Percentiles rank a stretch among this genome's conserved stretches.
These are phyloP conservation scores for Bombus pascuorum DNA, from an alignment of 1,140 invertebrate species.

Conservation along the genomic window DNA sequence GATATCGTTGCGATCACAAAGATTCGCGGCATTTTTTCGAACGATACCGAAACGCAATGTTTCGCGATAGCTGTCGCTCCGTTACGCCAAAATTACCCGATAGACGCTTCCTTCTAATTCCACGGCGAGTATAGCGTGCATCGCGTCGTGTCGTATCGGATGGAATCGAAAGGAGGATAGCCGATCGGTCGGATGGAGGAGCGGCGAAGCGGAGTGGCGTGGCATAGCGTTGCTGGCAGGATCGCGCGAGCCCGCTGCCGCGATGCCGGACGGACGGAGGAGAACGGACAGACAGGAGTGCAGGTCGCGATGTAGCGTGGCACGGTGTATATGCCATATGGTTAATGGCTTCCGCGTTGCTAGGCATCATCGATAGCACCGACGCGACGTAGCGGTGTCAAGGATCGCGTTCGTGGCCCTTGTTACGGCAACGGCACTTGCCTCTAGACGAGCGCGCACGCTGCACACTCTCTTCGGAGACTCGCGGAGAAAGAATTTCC, in stretches of 20 bases:
- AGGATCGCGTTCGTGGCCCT: conserved; percentile 71
- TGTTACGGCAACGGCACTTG: conserved; percentile 59
- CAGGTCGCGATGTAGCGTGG: conserved; percentile 52
- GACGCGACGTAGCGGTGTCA: conserved; percentile 59
- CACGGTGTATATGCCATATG: conserved; percentile 77
- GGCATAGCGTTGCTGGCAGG: background rate
- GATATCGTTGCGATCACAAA: background rate
- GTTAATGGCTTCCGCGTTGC: conserved; percentile 78
- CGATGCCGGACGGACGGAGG: background rate
- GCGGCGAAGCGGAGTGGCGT: background rate
- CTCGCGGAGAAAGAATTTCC: background rate
- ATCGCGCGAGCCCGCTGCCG: background rate
- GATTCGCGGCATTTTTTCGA: no score
- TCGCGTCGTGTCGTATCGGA: background rate
- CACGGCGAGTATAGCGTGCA: background rate
- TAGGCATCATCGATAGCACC: conserved; percentile 72
- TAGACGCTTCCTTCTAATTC: background rate
- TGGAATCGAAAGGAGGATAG: background rate
- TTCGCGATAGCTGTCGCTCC: background rate
- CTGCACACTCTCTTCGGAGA: no score
- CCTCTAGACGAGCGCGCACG: background rate
- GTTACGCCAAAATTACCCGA: background rate
- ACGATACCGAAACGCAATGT: no score
- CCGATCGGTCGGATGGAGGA: background rate
- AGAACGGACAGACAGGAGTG: conserved; percentile 40